These are phyloP conservation scores for Pinna nobilis DNA, from an alignment of 1,140 invertebrate genomes.

Conservation along the genomic window DNA sequence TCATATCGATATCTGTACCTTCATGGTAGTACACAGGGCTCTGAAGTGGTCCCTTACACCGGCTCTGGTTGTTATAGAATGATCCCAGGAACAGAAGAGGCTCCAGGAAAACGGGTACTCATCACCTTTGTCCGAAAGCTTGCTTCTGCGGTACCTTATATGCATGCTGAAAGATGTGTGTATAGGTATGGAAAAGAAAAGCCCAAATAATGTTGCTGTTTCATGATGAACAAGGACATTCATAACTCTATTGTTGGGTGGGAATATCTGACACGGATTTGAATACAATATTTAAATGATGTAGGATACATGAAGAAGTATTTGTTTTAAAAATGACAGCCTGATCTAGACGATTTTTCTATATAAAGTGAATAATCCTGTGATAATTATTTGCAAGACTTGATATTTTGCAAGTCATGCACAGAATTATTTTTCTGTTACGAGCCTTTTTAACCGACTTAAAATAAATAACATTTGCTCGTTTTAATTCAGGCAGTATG, in stretches of 20 bases:
- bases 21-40: conserved; percentile 45
- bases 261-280: no score
- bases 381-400: no score
- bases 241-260: neutral
- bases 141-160: conserved; percentile 45
- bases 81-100: conserved; percentile 46
- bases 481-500: no score
- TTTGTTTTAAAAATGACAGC: neutral
- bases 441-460: no score
- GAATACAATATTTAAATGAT: no score
- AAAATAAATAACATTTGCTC: no score
- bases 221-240: neutral
- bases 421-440: no score
- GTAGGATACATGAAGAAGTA: no score
- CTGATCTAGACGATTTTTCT: no score
- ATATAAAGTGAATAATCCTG: no score
- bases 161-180: conserved; percentile 45
- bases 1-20: conserved; percentile 15
- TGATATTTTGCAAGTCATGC: no score
- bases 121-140: conserved; percentile 29
- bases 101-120: conserved; percentile 48
- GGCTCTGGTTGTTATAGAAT: conserved; percentile 33
- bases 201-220: neutral
- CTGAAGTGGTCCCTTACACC: conserved; percentile 38
- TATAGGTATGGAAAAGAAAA: neutral